phyloP scores from a whole-genome alignment of 2,888 invertebrate genomes.

The Heliconius hortense region DNA sequence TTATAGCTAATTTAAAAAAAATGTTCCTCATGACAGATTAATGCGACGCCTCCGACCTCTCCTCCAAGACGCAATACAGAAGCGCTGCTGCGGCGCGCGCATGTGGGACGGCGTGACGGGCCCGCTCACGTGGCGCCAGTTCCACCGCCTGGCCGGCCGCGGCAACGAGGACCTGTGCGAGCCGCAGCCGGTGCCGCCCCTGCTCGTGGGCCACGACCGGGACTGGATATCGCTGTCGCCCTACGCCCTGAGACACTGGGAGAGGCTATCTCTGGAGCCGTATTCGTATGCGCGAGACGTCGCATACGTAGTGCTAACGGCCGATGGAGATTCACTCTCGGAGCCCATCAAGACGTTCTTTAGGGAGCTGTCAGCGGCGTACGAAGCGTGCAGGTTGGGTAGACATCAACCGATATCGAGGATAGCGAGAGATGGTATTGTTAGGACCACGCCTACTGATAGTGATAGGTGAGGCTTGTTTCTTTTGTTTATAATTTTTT shows the following conservation, averaged over 20 bases:
- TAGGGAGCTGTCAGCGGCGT: constrained; percentile 94
- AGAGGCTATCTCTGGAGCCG: constrained; percentile 97
- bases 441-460: constrained; percentile 84
- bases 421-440: constrained; percentile 91
- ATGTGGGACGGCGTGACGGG: constrained; percentile 98
- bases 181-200: constrained; percentile 97
- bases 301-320: constrained; percentile 96
- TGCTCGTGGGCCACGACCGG: constrained; percentile 96
- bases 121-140: constrained; percentile 98
- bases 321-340: constrained; percentile 93
- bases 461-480: constrained; percentile 47
- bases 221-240: constrained; percentile 98
- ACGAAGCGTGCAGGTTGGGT: constrained; percentile 97
- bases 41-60: constrained; percentile 95
- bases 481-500: not conserved
- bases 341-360: constrained; percentile 92
- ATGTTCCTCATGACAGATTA: constrained; percentile 75
- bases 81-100: constrained; percentile 92
- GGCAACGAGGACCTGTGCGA: constrained; percentile 97
- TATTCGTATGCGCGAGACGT: constrained; percentile 97
- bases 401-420: constrained; percentile 95
- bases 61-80: constrained; percentile 97
- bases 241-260: constrained; percentile 97
- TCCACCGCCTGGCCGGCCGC: constrained; percentile 96
- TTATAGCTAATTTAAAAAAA: not conserved